phyloP scores from a whole-genome alignment of 2,888 invertebrate species.

The Dusona sp. region DNA sequence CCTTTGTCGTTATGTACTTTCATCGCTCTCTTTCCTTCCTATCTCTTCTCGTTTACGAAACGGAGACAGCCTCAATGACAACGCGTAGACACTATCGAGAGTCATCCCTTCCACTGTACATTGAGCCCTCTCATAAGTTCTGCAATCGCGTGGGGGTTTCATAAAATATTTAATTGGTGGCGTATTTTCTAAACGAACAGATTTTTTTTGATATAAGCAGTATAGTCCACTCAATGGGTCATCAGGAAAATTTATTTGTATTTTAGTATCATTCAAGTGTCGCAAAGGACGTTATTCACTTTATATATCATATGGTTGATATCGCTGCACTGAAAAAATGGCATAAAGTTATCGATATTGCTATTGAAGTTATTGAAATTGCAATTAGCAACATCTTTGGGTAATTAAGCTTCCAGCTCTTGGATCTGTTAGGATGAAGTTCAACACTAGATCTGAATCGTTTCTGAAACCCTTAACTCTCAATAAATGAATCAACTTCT shows the following conservation, averaged over 20 bases:
- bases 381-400: not conserved
- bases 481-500: not conserved
- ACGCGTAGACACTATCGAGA: conserved; percentile 23
- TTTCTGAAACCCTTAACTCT: not conserved
- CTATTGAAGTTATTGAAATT: no score
- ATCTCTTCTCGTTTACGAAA: not conserved
- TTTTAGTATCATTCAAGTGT: not conserved
- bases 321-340: not conserved
- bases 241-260: not conserved
- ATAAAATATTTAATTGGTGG: not conserved
- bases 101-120: conserved; percentile 14
- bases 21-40: conserved; percentile 1
- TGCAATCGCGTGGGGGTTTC: not conserved
- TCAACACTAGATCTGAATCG: not conserved
- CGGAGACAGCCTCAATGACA: conserved; percentile 1
- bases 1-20: conserved; percentile 2
- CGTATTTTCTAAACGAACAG: not conserved
- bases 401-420: not conserved
- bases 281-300: not conserved
- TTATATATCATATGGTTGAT: not conserved
- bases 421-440: not conserved
- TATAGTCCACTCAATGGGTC: not conserved
- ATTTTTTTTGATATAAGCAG: not conserved
- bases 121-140: conserved; percentile 14
- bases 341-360: not conserved